Evolutionary conservation across 2,888 invertebrate genomes (phyloP), one percentile per base, ranked within the genome.

Genomic region (Proisotoma minuta): DNA sequence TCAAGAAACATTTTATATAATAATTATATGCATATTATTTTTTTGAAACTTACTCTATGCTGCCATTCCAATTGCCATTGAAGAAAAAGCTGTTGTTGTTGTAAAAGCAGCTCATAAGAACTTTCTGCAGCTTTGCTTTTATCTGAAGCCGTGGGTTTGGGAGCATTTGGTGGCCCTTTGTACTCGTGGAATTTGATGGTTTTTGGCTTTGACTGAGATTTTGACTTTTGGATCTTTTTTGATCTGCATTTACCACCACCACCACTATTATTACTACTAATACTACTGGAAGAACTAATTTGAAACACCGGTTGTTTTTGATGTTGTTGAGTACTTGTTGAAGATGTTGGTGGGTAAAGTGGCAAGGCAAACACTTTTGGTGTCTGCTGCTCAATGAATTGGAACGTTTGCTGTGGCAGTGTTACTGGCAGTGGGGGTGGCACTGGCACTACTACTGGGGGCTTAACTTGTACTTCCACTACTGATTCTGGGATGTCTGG

Each of bases 161-260:
- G 89, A 20, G 92, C 90, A 79, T 86, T 91, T 68, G 95, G 93
- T 27, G 93, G 93, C 39, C 93, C 93, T 80, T 92, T 92, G 78
- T 93, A 92, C 79, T 97, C 97, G 79, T 97, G 96, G 79, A 97
- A 97, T 81, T 97, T 97, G 75, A 97, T 95, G 59, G 90, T 51
- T 27, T 51, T 51, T 24, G 51, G 51, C 28, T 51, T 51, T 18
- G 89, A 87, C 60, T 85, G 84, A 24, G 84, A 84, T 78, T 91
- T 91, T 43, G 87, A 86, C 77, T 91, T 91, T 34, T 60, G 59
- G 54, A 63, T 67, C 57, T 66, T 72, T 60, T 68, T 69, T 10
- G 65, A 64, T 59, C 66, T 5, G 18, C 43, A 18, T 43, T 43
- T 53, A n/a, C 61, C 50, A 34, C 61, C 54, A 43, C 53, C 53